phyloP scores from a whole-genome alignment of 2,113 vertebrate species.

The Mesocricetus auratus region DNA sequence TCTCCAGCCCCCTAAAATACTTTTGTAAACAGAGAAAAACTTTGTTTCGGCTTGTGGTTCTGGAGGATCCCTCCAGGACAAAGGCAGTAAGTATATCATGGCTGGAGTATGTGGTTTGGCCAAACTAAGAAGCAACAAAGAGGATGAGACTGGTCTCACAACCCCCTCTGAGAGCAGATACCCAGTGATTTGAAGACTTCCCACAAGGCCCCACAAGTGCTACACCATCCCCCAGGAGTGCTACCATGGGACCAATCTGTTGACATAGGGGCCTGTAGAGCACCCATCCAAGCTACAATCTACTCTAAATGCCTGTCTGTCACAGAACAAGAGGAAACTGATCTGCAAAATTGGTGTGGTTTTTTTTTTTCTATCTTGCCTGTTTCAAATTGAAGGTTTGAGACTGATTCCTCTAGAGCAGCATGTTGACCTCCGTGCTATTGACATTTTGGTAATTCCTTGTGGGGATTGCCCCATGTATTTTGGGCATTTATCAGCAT shows the following conservation, averaged over 20 bases:
- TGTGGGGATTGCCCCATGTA: background rate
- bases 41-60: background rate
- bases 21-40: background rate
- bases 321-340: conserved; percentile 39
- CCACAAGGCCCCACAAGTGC: background rate
- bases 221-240: background rate
- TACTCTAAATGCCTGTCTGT: background rate
- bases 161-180: background rate
- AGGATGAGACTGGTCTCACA: background rate
- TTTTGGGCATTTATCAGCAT: background rate
- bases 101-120: background rate
- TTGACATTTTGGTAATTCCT: conserved; percentile 42
- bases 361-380: background rate
- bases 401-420: conserved; percentile 12
- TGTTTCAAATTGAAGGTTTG: conserved; percentile 29
- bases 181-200: background rate
- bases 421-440: background rate
- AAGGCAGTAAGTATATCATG: background rate
- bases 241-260: background rate
- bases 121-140: background rate
- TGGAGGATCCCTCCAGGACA: background rate
- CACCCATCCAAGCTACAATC: background rate
- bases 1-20: no score
- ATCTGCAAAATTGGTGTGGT: background rate
- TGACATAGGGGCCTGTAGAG: background rate